Evolutionary conservation across 2,888 invertebrate genomes (phyloP).

Genomic region (Sesia apiformis): DNA sequence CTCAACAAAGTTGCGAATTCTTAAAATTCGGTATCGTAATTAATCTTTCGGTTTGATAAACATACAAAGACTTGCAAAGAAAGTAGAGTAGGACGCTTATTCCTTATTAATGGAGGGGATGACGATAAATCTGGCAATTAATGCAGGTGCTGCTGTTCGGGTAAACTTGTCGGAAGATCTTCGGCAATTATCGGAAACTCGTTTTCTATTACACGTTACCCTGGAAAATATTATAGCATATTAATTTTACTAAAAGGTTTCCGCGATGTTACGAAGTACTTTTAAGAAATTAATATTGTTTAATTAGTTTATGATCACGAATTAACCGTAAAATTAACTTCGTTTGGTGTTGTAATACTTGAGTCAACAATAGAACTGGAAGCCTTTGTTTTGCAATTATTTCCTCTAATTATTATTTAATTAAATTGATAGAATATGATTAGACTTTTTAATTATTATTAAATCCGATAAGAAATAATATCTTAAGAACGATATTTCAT

Average conservation of each 20-base stretch:
- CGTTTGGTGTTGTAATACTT: too few relatives aligned
- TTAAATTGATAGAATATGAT: too few relatives aligned
- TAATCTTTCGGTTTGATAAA: conserved; percentile 65
- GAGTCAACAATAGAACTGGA: too few relatives aligned
- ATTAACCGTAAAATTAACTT: too few relatives aligned
- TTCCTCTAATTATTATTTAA: too few relatives aligned
- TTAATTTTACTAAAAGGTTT: conserved; percentile 50
- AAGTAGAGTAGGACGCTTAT: conserved; percentile 32
- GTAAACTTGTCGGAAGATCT: conserved; percentile 42
- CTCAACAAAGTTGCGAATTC: conserved; percentile 66
- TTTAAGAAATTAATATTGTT: too few relatives aligned
- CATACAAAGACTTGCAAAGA: conserved; percentile 42
- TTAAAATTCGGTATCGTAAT: conserved; percentile 64
- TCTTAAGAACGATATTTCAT: too few relatives aligned
- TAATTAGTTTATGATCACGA: too few relatives aligned
- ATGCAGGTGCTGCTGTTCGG: conserved; percentile 41
- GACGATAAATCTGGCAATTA: conserved; percentile 39
- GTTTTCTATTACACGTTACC: conserved; percentile 47
- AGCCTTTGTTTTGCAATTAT: too few relatives aligned
- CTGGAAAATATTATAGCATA: conserved; percentile 39
- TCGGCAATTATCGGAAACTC: conserved; percentile 55
- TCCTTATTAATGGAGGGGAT: conserved; percentile 39
- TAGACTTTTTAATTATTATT: too few relatives aligned
- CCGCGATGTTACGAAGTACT: conserved; percentile 9
- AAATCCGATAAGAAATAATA: too few relatives aligned